phyloP scores from a whole-genome alignment of 2,888 invertebrate species.

The Monoplex corrugatus region DNA sequence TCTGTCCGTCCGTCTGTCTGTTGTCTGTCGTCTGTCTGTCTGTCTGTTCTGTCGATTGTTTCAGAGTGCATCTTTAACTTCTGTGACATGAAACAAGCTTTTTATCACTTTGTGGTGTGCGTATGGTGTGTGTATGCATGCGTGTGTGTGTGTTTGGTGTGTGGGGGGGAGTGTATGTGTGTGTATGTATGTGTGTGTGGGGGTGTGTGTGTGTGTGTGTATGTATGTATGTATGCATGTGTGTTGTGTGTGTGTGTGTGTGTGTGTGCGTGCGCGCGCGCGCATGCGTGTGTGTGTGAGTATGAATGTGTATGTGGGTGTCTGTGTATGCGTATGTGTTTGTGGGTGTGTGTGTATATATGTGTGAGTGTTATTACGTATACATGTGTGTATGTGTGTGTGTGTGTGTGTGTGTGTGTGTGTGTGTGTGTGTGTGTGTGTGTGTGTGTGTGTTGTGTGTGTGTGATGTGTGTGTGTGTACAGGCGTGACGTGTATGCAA shows the following conservation, averaged over 20 bases:
- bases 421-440: not conserved
- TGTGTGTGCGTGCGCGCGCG: slow-evolving; percentile 22
- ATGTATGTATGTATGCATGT: not conserved
- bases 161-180: not conserved
- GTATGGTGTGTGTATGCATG: too few relatives aligned
- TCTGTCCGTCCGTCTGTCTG: too few relatives aligned
- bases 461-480: not conserved
- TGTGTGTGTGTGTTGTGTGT: not conserved
- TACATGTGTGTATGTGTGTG: slow-evolving; percentile 22
- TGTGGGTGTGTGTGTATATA: not conserved
- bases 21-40: too few relatives aligned
- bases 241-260: not conserved
- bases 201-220: not conserved
- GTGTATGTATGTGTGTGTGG: not conserved
- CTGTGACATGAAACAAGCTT: too few relatives aligned
- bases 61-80: too few relatives aligned
- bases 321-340: not conserved
- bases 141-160: too few relatives aligned
- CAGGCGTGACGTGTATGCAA: not conserved
- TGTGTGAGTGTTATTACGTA: not conserved
- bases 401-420: slow-evolving; percentile 18
- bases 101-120: too few relatives aligned
- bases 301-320: not conserved
- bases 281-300: not conserved
- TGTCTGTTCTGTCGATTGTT: too few relatives aligned